phyloP scores from a whole-genome alignment of 1,140 invertebrate genomes.

The Adelges cooleyi region DNA sequence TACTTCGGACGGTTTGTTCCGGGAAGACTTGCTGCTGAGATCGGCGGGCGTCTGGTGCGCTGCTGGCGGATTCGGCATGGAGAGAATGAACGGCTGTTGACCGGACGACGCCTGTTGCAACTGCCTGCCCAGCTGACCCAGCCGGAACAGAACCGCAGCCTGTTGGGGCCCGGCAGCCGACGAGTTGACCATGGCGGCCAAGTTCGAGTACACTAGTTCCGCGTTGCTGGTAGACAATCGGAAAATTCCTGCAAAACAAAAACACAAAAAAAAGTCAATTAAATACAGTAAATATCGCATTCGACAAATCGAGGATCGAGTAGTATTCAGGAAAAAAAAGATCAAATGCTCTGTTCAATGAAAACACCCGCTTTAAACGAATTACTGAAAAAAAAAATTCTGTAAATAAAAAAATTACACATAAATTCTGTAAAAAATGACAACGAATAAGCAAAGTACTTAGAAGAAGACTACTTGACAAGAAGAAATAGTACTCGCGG shows the following conservation, averaged over 20 bases:
- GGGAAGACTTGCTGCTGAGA: slow-evolving; percentile 28
- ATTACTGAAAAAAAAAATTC: too few species aligned
- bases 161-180: not conserved
- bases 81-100: slow-evolving; percentile 2
- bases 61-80: slow-evolving; percentile 25
- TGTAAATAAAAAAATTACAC: too few species aligned
- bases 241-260: not conserved
- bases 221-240: slow-evolving; percentile 12
- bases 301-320: too few species aligned
- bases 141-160: slow-evolving; percentile 10
- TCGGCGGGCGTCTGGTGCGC: slow-evolving; percentile 30
- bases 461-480: too few species aligned
- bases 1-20: slow-evolving; percentile 5
- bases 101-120: not conserved
- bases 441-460: too few species aligned
- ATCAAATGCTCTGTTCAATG: too few species aligned
- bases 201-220: slow-evolving; percentile 19
- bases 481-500: too few species aligned
- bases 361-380: too few species aligned
- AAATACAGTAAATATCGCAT: too few species aligned
- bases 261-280: too few species aligned
- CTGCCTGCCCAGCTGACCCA: slow-evolving; percentile 5
- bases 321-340: too few species aligned
- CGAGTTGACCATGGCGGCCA: slow-evolving; percentile 21
- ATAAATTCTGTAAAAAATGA: too few species aligned